These are phyloP conservation scores for Apistogramma diplotaenia DNA, from an alignment of 2,113 vertebrate species.

Conservation along the genomic window DNA sequence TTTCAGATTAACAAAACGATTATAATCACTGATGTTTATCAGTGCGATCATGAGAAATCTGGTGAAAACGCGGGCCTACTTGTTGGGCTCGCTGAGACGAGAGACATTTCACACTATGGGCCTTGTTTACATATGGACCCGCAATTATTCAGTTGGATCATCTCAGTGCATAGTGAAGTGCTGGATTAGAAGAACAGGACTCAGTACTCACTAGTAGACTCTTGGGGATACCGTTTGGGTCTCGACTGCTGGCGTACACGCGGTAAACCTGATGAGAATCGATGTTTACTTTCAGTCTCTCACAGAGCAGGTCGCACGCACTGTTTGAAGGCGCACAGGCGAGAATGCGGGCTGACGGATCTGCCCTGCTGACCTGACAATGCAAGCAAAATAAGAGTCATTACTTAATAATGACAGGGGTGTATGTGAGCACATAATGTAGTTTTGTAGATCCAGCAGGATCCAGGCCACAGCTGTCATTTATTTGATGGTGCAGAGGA, in stretches of 20 bases:
- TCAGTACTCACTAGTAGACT: constrained; percentile 79
- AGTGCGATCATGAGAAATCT: not conserved
- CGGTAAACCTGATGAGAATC: constrained; percentile 78
- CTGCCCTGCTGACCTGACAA: constrained; percentile 29
- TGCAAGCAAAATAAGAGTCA: not conserved
- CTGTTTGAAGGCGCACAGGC: constrained; percentile 92
- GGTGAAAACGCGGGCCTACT: not conserved
- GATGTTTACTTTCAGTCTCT: constrained; percentile 78
- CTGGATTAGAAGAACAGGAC: not conserved
- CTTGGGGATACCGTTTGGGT: constrained; percentile 70
- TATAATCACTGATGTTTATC: not conserved
- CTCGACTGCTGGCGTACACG: constrained; percentile 82
- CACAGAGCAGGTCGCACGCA: constrained; percentile 87
- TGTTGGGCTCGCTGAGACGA: not conserved
- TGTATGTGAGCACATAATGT: constrained; percentile 49
- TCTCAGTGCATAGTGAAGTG: not conserved
- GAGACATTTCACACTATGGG: not conserved
- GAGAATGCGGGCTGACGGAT: constrained; percentile 74
- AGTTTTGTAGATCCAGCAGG: constrained; percentile 75
- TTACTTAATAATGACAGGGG: not conserved
- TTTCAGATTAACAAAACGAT: not conserved
- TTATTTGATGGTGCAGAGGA: constrained; percentile 81
- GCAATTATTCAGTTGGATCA: not conserved
- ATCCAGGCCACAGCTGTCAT: constrained; percentile 72
- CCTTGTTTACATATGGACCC: not conserved